phyloP scores from a whole-genome alignment of 2,113 vertebrate species.

The Spermophilus dauricus region DNA sequence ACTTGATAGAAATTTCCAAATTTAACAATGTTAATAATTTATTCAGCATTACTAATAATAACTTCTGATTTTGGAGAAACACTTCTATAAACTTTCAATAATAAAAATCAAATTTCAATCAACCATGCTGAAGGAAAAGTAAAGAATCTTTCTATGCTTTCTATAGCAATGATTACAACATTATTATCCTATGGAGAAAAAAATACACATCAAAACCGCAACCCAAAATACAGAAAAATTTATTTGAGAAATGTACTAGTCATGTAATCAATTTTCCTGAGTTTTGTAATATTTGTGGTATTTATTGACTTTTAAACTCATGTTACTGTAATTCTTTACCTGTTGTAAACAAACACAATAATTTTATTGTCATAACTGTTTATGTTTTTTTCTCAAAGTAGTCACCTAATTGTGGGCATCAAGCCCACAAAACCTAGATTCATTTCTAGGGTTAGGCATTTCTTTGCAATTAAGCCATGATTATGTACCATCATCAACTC shows the following conservation, averaged over 20 bases:
- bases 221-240: neutral
- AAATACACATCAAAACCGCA: conserved; percentile 8
- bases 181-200: neutral
- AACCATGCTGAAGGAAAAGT: neutral
- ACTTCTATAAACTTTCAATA: neutral
- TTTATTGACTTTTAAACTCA: neutral
- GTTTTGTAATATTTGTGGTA: neutral
- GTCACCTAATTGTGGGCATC: neutral
- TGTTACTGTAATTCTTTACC: neutral
- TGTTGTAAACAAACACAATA: neutral
- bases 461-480: conserved; percentile 11
- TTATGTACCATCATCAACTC: conserved; percentile 32
- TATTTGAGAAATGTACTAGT: neutral
- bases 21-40: conserved; percentile 13
- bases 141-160: conserved; percentile 29
- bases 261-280: conserved; percentile 6
- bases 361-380: neutral
- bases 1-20: neutral
- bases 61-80: neutral
- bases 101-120: neutral
- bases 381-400: neutral
- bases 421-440: neutral
- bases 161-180: neutral
- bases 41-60: neutral
- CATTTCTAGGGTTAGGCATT: neutral